Evolutionary conservation across 2,797 vertebrate species (phyloP), one percentile per base, ranked within the genome.

Genomic region (Xerus rutilus): DNA sequence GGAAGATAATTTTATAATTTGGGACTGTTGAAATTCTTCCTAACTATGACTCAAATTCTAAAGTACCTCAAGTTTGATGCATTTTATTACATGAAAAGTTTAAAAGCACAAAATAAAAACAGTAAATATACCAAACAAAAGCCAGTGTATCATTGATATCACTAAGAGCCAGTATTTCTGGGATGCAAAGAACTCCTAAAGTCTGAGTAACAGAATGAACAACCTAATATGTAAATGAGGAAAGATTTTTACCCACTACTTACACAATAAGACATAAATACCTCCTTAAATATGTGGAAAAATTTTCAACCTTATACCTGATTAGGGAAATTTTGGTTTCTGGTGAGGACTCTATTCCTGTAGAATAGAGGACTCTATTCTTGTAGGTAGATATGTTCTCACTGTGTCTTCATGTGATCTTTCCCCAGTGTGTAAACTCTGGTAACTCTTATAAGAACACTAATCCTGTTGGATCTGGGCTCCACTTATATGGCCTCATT

Each of bases 1-100:
- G 35, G 32, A 82, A 86, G 86, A 23, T 20, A 86, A 92, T 47
- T 77, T 86, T 62, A 52, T 89, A 62, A 85, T 54, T 89, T 81
- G 52, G 67, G 11, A 72, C 12, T 5, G 23, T 30, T 21, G n/a
- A 77, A 81, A 67, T 69, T 81, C 67, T 85, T 89, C 59, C n/a
- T n/a, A 39, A 39, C 21, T 79, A 54, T 79, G 93, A 92, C 13
- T 92, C 21, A 85, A 70, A 59, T 84, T 45, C 67, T 79, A 45
- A 89, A 96, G 39, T 45, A 92, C 25, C 35, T 73, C 39, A 79
- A 84, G 3, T 57, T 43, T 79, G 49, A 43, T 11, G 62, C 59
- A 84, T 67, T 43, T 52, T 89, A 62, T 74, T 74, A 45, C 47
- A 12, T 62, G 9, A 79, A 78, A 85, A 52, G 52, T 30, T 54